phyloP scores from a whole-genome alignment of 1,140 invertebrate genomes.

The Dryas iulia region DNA sequence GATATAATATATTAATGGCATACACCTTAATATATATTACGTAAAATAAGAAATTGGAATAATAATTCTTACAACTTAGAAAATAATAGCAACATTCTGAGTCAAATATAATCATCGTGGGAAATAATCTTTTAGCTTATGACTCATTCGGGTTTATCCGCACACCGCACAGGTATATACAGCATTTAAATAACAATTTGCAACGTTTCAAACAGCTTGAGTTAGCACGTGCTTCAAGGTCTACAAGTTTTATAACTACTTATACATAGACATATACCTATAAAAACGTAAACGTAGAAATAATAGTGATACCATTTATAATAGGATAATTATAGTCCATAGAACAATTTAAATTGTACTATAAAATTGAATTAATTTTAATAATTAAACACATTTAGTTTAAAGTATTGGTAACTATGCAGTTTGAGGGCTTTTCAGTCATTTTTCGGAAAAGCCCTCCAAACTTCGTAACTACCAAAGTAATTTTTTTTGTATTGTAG shows the following conservation, averaged over 20 bases:
- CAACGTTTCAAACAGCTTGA: slow-evolving; percentile 2
- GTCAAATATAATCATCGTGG: neutral
- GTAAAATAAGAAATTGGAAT: too few species aligned
- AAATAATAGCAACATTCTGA: neutral
- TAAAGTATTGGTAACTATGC: too few species aligned
- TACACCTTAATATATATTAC: too few species aligned
- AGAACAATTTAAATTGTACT: neutral
- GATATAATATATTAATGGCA: too few species aligned
- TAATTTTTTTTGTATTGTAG: too few species aligned
- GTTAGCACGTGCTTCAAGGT: slow-evolving; percentile 17
- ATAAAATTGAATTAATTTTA: neutral
- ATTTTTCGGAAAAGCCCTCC: too few species aligned
- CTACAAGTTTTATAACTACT: neutral
- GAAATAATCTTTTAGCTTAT: neutral
- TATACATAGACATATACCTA: neutral
- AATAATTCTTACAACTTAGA: too few species aligned
- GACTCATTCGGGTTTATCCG: slow-evolving; percentile 18
- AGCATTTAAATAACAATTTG: slow-evolving; percentile 17
- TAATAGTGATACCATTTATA: neutral
- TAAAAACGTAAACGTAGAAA: neutral
- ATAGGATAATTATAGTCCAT: neutral
- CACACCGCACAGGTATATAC: neutral
- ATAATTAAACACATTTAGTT: too few species aligned
- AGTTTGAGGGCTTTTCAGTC: too few species aligned
- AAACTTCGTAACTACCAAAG: too few species aligned